Conservation (phyloP, 1,140 invertebrate genomes). For the Panagrolaimus sp. region DNA sequence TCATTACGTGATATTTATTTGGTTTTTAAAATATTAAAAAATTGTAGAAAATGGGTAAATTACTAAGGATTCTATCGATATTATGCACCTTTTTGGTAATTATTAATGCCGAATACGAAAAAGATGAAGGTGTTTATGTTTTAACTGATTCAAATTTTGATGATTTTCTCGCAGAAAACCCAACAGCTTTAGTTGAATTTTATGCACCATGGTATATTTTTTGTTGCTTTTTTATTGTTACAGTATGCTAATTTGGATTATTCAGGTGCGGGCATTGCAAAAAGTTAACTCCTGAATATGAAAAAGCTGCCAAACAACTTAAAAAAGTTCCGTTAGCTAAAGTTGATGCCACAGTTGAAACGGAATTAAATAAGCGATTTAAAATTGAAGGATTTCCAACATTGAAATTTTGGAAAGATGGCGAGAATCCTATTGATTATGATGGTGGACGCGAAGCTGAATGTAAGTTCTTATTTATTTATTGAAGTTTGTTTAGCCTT, state of each 20-base stretch:
- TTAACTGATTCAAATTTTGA: constrained; percentile 47
- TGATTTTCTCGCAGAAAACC: constrained; percentile 38
- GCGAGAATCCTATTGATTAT: constrained; percentile 50
- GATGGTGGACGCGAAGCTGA: constrained; percentile 55
- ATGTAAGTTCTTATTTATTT: constrained; percentile 32
- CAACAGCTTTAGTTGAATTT: constrained; percentile 43
- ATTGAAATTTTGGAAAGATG: constrained; percentile 58
- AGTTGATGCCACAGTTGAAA: constrained; percentile 58
- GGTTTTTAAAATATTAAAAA: background rate
- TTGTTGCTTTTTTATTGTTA: background rate
- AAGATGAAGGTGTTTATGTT: constrained; percentile 41
- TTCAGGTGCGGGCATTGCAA: constrained; percentile 58
- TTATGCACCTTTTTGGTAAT: background rate
- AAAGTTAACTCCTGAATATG: constrained; percentile 84
- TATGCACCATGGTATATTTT: constrained; percentile 47
- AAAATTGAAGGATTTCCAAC: constrained; percentile 60
- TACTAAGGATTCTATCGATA: background rate
- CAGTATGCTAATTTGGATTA: background rate
- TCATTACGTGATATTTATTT: background rate
- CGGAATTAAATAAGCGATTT: constrained; percentile 51
- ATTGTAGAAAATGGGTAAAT: background rate
- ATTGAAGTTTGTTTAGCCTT: background rate
- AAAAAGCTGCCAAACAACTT: constrained; percentile 79
- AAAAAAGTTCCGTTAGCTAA: constrained; percentile 74
- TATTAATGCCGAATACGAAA: constrained; percentile 17